Conservation (phyloP, 1,140 invertebrate species). For the Anthonomus grandis region DNA sequence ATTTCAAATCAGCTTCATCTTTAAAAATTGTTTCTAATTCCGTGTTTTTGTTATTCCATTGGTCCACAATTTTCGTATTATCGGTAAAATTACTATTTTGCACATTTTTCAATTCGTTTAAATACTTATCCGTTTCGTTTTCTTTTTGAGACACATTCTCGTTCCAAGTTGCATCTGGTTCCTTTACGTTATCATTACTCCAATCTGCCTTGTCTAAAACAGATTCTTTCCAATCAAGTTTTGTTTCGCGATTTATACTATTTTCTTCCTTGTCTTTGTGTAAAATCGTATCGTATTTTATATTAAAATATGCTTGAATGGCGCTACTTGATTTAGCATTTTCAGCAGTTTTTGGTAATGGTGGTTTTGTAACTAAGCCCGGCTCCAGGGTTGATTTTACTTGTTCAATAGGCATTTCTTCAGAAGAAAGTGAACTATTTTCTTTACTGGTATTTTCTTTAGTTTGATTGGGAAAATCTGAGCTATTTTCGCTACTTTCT, state of each 20-base stretch:
- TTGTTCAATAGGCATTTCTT: conserved; percentile 14
- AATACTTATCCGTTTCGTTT: conserved; percentile 19
- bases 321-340: conserved; percentile 14
- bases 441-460: conserved; percentile 23
- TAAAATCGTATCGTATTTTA: conserved; percentile 27
- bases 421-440: conserved; percentile 19
- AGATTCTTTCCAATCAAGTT: neutral
- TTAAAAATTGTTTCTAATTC: conserved; percentile 35
- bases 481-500: conserved; percentile 20
- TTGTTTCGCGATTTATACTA: neutral
- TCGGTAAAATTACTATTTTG: conserved; percentile 27
- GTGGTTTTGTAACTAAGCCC: conserved; percentile 8
- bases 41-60: conserved; percentile 22
- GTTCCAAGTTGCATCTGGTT: neutral
- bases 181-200: neutral
- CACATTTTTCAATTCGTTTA: conserved; percentile 27
- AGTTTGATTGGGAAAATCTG: conserved; percentile 14
- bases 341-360: conserved; percentile 13
- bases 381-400: conserved; percentile 3
- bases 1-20: conserved; percentile 29
- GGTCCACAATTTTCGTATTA: conserved; percentile 30
- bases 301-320: conserved; percentile 31
- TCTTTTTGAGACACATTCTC: neutral
- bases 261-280: conserved; percentile 4
- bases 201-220: neutral